These are phyloP conservation scores for Crambe crambe DNA, from an alignment of 37 sponge, comb jelly and placozoan genomes.

Conservation along the genomic window DNA sequence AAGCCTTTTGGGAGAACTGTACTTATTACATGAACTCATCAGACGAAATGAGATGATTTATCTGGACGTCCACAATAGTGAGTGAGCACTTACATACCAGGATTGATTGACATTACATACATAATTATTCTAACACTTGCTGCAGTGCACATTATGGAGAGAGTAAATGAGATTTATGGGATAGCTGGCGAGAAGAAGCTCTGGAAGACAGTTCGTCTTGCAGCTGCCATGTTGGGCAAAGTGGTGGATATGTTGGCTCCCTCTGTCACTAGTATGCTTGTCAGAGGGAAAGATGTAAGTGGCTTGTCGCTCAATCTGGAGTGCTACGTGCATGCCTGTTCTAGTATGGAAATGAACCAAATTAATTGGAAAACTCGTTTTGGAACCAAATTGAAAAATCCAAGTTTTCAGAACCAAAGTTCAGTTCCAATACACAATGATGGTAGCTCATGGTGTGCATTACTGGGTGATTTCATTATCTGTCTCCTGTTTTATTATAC, in stretches of 20 bases:
- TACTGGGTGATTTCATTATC: no score
- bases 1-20: conserved; percentile 26
- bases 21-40: conserved; percentile 62
- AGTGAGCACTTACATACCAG: background rate
- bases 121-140: background rate
- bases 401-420: no score
- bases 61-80: conserved; percentile 2
- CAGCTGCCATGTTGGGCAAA: conserved; percentile 72
- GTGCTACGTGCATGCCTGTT: no score
- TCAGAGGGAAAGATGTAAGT: conserved; percentile 47
- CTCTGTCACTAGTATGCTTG: conserved; percentile 72
- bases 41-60: conserved; percentile 29
- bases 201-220: conserved; percentile 78
- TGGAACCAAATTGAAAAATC: no score
- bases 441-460: no score
- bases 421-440: no score
- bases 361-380: no score
- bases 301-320: no score
- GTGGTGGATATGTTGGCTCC: conserved; percentile 92
- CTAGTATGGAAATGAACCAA: no score
- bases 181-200: conserved; percentile 57
- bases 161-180: conserved; percentile 48
- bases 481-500: no score
- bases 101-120: background rate
- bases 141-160: conserved; percentile 37